A percentile compares a stretch with the other conserved stretches of the same genome.
Conservation (phyloP, 2,113 vertebrate genomes). For the Halcyon senegalensis region DNA sequence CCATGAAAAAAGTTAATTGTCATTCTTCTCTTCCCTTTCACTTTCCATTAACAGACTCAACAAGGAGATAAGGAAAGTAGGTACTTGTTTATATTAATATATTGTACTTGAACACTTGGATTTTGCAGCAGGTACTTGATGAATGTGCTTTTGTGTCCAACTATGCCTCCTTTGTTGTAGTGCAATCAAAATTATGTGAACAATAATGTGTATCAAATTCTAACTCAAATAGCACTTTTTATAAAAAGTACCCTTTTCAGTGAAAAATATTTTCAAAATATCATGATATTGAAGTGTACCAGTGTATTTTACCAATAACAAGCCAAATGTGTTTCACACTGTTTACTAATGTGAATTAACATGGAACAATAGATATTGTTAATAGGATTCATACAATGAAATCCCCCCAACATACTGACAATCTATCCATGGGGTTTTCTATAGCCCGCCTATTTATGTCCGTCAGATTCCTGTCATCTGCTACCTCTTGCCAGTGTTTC, state of each 20-base stretch:
- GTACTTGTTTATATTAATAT: conserved; percentile 68
- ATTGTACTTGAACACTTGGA: conserved; percentile 77
- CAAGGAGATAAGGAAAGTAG: conserved; percentile 53
- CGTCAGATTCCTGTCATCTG: conserved; percentile 53
- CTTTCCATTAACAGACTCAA: conserved; percentile 27
- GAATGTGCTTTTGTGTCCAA: conserved; percentile 72
- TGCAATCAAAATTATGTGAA: conserved; percentile 48
- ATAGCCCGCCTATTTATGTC: not conserved
- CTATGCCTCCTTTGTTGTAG: conserved; percentile 59
- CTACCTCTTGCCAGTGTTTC: conserved; percentile 72
- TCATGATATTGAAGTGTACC: conserved; percentile 7
- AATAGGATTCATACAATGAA: conserved; percentile 1
- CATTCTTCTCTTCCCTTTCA: conserved; percentile 1
- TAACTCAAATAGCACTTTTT: conserved; percentile 65
- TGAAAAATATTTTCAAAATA: conserved; percentile 40
- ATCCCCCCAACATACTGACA: not conserved
- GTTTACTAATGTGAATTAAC: conserved; percentile 60
- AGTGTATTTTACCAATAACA: conserved; percentile 54
- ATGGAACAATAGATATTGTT: conserved; percentile 1
- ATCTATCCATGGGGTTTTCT: not conserved
- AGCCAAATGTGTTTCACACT: conserved; percentile 35
- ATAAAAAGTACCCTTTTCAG: conserved; percentile 17
- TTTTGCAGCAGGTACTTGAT: conserved; percentile 68
- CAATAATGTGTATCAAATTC: conserved; percentile 43
- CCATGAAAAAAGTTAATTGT: not conserved